These are phyloP conservation scores for Champsocephalus gunnari DNA, from an alignment of 2,797 vertebrate species.

Conservation along the genomic window DNA sequence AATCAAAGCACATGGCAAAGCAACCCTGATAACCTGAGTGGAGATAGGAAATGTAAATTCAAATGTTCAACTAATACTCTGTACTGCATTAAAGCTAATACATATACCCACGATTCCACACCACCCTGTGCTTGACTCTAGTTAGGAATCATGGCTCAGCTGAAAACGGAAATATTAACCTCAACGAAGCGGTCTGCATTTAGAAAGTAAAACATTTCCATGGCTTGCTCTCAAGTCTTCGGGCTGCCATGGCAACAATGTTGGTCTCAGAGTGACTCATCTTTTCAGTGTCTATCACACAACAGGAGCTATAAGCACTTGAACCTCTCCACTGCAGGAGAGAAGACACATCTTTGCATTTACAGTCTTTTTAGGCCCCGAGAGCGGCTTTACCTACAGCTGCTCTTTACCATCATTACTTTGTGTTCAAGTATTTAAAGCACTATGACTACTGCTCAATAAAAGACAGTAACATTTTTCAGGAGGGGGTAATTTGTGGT, in stretches of 20 bases:
- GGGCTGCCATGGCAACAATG: conserved; percentile 82
- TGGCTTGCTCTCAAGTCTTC: conserved; percentile 75
- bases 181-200: conserved; percentile 71
- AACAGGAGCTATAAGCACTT: conserved; percentile 66
- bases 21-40: neutral
- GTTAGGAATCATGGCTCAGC: conserved; percentile 32
- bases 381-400: conserved; percentile 30
- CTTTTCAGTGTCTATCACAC: conserved; percentile 79
- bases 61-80: conserved; percentile 8
- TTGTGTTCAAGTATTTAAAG: neutral
- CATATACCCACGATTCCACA: conserved; percentile 6
- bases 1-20: neutral
- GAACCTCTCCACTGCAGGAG: conserved; percentile 67
- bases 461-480: neutral
- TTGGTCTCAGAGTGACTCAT: conserved; percentile 81
- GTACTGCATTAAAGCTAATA: conserved; percentile 15
- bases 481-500: neutral
- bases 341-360: conserved; percentile 61
- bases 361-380: conserved; percentile 42
- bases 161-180: conserved; percentile 65
- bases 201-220: conserved; percentile 74
- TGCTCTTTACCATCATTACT: neutral
- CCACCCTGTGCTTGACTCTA: conserved; percentile 11
- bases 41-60: conserved; percentile 7
- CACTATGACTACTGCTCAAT: neutral